phyloP scores from a whole-genome alignment of 2,113 vertebrate species.

The Ceyx cyanopectus region DNA sequence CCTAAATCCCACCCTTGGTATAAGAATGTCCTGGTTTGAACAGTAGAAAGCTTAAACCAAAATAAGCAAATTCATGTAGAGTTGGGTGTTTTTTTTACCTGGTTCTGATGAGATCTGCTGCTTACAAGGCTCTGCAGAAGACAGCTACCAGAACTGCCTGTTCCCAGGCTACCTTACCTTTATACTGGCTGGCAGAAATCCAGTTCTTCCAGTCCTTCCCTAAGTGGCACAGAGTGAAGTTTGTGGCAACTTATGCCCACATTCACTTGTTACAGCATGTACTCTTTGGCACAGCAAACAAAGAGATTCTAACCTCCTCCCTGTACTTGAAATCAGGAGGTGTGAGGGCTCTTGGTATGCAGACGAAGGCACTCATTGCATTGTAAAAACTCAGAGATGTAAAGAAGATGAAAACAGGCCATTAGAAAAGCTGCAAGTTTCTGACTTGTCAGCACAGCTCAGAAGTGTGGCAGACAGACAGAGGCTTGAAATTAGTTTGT shows the following conservation, averaged over 20 bases:
- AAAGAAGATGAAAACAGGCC: background rate
- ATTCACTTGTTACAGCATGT: conserved; percentile 66
- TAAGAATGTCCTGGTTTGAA: background rate
- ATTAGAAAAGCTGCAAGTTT: background rate
- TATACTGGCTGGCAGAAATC: conserved; percentile 47
- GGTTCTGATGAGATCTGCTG: conserved; percentile 56
- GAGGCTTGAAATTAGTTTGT: background rate
- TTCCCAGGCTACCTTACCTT: conserved; percentile 50
- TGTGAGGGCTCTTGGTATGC: background rate
- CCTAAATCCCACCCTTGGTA: background rate
- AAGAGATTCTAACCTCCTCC: conserved; percentile 33
- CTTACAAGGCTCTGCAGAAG: conserved; percentile 29
- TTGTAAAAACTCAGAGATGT: background rate
- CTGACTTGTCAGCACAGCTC: rapidly evolving
- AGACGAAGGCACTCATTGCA: background rate
- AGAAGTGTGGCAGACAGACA: background rate
- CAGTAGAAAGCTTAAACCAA: conserved; percentile 17
- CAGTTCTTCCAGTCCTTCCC: conserved; percentile 55
- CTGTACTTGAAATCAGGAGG: background rate
- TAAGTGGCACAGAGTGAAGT: conserved; percentile 11
- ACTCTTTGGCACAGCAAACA: conserved; percentile 53
- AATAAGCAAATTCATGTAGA: conserved; percentile 29
- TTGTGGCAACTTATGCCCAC: conserved; percentile 51
- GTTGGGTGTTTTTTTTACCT: conserved; percentile 40
- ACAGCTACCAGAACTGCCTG: conserved; percentile 51